Evolutionary conservation across 2,113 vertebrate genomes (phyloP).

Genomic region (Nothobranchius kuhntae): DNA sequence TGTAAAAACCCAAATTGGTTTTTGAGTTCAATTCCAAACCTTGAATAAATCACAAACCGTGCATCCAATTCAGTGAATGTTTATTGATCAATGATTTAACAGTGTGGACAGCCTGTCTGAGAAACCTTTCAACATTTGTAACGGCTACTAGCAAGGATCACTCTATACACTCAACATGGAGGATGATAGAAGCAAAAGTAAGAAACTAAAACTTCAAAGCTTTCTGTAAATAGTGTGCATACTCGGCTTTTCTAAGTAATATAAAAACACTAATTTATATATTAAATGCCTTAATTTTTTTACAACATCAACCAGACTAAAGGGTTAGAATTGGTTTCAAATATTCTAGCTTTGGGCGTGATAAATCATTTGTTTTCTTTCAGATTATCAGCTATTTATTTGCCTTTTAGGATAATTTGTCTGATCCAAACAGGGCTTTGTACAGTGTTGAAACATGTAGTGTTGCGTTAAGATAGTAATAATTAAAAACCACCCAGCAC

Average conservation of each 20-base stretch:
- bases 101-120: slow-evolving; percentile 66
- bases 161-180: slow-evolving; percentile 50
- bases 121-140: slow-evolving; percentile 41
- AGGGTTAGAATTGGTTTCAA: slow-evolving; percentile 33
- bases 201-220: slow-evolving; percentile 58
- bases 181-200: slow-evolving; percentile 44
- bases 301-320: slow-evolving; percentile 52
- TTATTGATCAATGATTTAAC: slow-evolving; percentile 77
- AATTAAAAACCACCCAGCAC: slow-evolving; percentile 19
- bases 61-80: slow-evolving; percentile 61
- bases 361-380: slow-evolving; percentile 52
- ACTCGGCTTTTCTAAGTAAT: slow-evolving; percentile 51
- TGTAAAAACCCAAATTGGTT: background rate
- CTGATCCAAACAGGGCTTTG: slow-evolving; percentile 24
- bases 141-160: slow-evolving; percentile 64
- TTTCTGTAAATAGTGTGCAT: slow-evolving; percentile 59
- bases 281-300: slow-evolving; percentile 70
- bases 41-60: slow-evolving; percentile 3
- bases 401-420: slow-evolving; percentile 11
- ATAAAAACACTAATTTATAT: slow-evolving; percentile 61
- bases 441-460: slow-evolving; percentile 83
- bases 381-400: slow-evolving; percentile 42
- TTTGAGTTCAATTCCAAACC: background rate
- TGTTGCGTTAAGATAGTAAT: slow-evolving; percentile 77
- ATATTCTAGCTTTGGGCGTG: slow-evolving; percentile 51